Conservation (phyloP, 2,888 invertebrate species). For the Epicampocera succincta region DNA sequence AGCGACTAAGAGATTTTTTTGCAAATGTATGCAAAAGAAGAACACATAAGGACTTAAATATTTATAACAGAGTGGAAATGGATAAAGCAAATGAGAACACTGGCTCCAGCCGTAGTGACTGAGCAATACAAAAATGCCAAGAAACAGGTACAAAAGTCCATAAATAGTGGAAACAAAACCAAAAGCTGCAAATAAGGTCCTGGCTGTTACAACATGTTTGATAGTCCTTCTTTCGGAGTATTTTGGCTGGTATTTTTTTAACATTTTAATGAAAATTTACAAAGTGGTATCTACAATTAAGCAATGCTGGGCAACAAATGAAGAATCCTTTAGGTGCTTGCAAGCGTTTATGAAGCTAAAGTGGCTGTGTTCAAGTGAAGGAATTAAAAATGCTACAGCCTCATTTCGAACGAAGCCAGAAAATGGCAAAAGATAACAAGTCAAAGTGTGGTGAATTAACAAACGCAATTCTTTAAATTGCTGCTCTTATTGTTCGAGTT, state of each 20-base stretch:
- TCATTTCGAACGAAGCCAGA: not conserved
- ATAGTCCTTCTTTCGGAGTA: not conserved
- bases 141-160: not conserved
- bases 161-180: conserved; percentile 13
- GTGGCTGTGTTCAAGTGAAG: conserved; percentile 1
- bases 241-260: conserved; percentile 59
- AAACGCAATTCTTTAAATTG: conserved; percentile 27
- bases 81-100: conserved; percentile 36
- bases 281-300: conserved; percentile 66
- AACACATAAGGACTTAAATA: conserved; percentile 36
- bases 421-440: conserved; percentile 58
- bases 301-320: conserved; percentile 35
- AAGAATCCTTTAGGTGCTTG: conserved; percentile 3
- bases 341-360: not conserved
- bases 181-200: not conserved
- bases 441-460: conserved; percentile 62
- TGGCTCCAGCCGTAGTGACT: not conserved
- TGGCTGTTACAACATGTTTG: not conserved
- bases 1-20: conserved; percentile 36
- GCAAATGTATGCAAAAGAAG: conserved; percentile 1
- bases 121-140: conserved; percentile 12
- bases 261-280: conserved; percentile 68
- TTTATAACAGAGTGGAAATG: not conserved
- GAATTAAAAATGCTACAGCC: conserved; percentile 25
- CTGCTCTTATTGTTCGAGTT: not conserved